Evolutionary conservation across 2,888 invertebrate species (phyloP), one percentile per base, ranked within the genome.

Genomic region (Cyaniris semiargus): DNA sequence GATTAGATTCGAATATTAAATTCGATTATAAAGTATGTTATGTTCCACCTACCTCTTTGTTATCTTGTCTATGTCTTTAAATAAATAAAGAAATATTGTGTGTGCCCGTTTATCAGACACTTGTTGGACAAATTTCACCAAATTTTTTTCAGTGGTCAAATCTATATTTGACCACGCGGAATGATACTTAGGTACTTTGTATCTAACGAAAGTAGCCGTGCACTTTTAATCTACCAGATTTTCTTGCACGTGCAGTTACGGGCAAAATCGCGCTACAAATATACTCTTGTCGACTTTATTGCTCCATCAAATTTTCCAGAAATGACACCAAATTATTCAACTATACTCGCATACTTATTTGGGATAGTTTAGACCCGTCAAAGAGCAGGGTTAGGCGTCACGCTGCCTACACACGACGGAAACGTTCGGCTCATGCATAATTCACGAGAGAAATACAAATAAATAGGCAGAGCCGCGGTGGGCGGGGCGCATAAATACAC

Each of bases 401-500:
- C 91, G 93, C 93, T 89, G 93, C 94, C 93, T 94, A 93, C 93
- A 92, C 93, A 92, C 93, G 90, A 88, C 92, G 93, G 93, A 93
- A 92, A 93, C 90, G 89, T 87, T 90, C 86, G 85, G 90, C 91
- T 92, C 93, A 93, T 94, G 90, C 89, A 93, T 94, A 90, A 94
- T 94, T 94, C 93, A 94, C 91, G 92, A 86, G 87, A 89, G 84
- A 90, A 93, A 93, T 93, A 94, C 93, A 93, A 94, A 93, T 94
- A 94, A 93, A 94, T 93, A 92, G 93, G 89, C 91, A 90, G 91
- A 90, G 91, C 91, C 90, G 88, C 87, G 85, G 88, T 90, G 91
- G 94, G 93, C 93, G 94, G 91, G 87, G 91, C 83, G 93, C 93
- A 93, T 94, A 93, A 94, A 94, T 94, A 93, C 93, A 90, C 88